These are phyloP conservation scores for Pomacea canaliculata DNA, from an alignment of 2,888 invertebrate species.

Conservation along the genomic window DNA sequence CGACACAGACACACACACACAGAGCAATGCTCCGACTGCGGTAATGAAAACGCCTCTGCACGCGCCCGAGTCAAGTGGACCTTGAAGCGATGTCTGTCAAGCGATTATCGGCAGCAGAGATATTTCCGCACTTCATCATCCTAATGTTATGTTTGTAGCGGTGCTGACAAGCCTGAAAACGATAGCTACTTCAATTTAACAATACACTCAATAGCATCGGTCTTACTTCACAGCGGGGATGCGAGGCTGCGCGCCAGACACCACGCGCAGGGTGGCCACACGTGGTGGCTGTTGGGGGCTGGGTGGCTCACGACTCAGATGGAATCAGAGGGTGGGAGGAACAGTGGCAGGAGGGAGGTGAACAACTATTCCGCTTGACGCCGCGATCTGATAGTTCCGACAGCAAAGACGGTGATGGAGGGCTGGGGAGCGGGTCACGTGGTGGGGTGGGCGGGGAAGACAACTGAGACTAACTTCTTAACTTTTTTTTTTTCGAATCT, in stretches of 20 bases:
- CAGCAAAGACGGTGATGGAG: too few relatives aligned
- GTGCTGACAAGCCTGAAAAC: conserved; percentile 13
- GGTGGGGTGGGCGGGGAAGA: too few relatives aligned
- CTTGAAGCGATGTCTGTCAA: conserved; percentile 16
- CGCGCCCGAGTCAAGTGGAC: conserved; percentile 1
- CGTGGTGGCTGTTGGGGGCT: neutral
- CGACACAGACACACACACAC: too few relatives aligned
- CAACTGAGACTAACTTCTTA: too few relatives aligned
- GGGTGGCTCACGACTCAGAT: too few relatives aligned
- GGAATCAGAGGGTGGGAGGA: too few relatives aligned
- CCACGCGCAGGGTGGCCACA: neutral
- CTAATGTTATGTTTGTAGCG: conserved; percentile 12
- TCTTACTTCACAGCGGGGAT: neutral
- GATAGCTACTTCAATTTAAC: conserved; percentile 10
- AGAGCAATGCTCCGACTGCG: too few relatives aligned
- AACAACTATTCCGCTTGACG: too few relatives aligned
- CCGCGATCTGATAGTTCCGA: too few relatives aligned
- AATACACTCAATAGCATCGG: neutral
- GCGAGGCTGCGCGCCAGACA: neutral
- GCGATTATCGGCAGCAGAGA: conserved; percentile 9
- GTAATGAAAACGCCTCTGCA: conserved; percentile 10
- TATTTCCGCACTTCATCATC: conserved; percentile 4
- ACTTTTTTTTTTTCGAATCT: too few relatives aligned
- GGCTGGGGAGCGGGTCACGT: too few relatives aligned
- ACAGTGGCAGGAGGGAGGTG: too few relatives aligned